A percentile compares a stretch with the other conserved stretches of the same genome.
phyloP scores from a whole-genome alignment of 1,140 invertebrate genomes.

The Andricus grossulariae region DNA sequence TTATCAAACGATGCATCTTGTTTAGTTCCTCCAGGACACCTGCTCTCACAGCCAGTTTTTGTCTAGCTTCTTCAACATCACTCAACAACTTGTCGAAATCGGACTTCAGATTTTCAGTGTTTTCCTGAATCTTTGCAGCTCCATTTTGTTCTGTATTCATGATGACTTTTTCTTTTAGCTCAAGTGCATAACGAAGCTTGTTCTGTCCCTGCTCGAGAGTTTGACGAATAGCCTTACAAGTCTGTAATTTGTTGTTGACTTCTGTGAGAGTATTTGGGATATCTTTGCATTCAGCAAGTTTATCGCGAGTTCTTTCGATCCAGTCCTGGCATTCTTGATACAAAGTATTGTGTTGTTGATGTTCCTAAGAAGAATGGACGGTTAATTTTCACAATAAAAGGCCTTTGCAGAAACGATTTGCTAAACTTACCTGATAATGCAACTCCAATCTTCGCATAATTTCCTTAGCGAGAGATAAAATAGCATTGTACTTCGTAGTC shows the following conservation, averaged over 20 bases:
- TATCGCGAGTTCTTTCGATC: constrained; percentile 91
- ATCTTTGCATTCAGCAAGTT: constrained; percentile 85
- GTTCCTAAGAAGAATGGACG: constrained; percentile 78
- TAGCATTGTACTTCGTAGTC: constrained; percentile 94
- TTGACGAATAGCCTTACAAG: constrained; percentile 88
- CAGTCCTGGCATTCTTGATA: constrained; percentile 94
- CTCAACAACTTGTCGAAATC: constrained; percentile 91
- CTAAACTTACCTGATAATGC: constrained; percentile 84
- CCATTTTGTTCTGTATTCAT: constrained; percentile 93
- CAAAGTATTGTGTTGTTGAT: constrained; percentile 91
- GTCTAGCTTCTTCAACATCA: constrained; percentile 87
- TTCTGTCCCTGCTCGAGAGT: constrained; percentile 94
- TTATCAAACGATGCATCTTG: constrained; percentile 86
- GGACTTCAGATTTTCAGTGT: constrained; percentile 89
- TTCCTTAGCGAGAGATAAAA: constrained; percentile 94
- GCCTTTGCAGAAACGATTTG: not conserved
- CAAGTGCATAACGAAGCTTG: constrained; percentile 91
- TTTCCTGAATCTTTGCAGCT: constrained; percentile 90
- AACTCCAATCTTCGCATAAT: constrained; percentile 92
- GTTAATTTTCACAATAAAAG: constrained; percentile 41
- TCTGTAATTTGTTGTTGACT: constrained; percentile 89
- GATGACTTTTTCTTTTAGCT: constrained; percentile 93
- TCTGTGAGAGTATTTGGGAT: constrained; percentile 86
- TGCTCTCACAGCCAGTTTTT: constrained; percentile 83
- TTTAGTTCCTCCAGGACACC: constrained; percentile 89